A percentile compares a stretch with the other conserved stretches of the same genome.
These are phyloP conservation scores for Trichoplusia ni DNA, from an alignment of 1,140 invertebrate species.

Conservation along the genomic window DNA sequence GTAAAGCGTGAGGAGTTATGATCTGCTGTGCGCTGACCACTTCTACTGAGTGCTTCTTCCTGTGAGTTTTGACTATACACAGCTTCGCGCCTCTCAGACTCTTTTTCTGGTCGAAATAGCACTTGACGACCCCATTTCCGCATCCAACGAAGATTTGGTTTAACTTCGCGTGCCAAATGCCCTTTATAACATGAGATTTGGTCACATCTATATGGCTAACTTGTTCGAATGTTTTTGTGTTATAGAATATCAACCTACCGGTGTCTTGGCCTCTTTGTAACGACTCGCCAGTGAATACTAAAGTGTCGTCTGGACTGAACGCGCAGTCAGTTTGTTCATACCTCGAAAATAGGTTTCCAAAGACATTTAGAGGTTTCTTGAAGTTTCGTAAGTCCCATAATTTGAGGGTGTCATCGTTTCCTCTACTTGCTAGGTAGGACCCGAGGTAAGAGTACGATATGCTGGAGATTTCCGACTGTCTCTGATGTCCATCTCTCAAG, in stretches of 20 bases:
- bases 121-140: slow-evolving; percentile 94
- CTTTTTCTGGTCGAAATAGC: slow-evolving; percentile 93
- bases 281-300: slow-evolving; percentile 95
- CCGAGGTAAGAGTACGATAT: slow-evolving; percentile 95
- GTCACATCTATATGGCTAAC: slow-evolving; percentile 88
- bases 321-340: slow-evolving; percentile 96
- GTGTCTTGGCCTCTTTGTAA: slow-evolving; percentile 85
- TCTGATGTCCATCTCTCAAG: slow-evolving; percentile 91
- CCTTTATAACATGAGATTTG: slow-evolving; percentile 93
- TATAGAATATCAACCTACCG: slow-evolving; percentile 92
- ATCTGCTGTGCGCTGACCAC: slow-evolving; percentile 95
- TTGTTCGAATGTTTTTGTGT: slow-evolving; percentile 89
- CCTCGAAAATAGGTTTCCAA: slow-evolving; percentile 89
- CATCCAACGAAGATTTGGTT: slow-evolving; percentile 98
- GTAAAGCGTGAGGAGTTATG: slow-evolving; percentile 98
- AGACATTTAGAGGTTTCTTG: slow-evolving; percentile 88
- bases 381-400: slow-evolving; percentile 96
- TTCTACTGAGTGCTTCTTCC: slow-evolving; percentile 91
- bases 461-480: slow-evolving; percentile 91
- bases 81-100: slow-evolving; percentile 95
- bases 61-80: slow-evolving; percentile 91
- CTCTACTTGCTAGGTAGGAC: slow-evolving; percentile 89
- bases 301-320: slow-evolving; percentile 96
- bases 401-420: slow-evolving; percentile 96
- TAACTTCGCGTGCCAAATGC: slow-evolving; percentile 97